Conservation (phyloP, 2,797 vertebrate genomes). For the Merluccius polli region DNA sequence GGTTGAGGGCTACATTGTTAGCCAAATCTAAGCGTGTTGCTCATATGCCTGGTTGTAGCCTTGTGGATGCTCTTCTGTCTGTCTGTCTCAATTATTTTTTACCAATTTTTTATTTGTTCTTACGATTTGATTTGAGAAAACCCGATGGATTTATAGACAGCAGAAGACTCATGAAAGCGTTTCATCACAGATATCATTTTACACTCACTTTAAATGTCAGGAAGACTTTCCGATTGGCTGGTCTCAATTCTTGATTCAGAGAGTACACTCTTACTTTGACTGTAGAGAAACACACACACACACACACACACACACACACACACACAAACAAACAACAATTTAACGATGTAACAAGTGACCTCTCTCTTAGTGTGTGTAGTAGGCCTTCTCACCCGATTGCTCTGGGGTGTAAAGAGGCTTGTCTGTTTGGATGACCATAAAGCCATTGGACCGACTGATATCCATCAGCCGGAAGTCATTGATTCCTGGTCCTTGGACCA, state of each 20-base stretch:
- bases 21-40: no score
- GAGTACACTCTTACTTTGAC: slow-evolving; percentile 90
- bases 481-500: slow-evolving; percentile 74
- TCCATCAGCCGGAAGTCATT: slow-evolving; percentile 68
- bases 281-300: slow-evolving; percentile 47
- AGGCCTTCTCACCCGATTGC: slow-evolving; percentile 71
- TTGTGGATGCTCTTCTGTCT: neutral
- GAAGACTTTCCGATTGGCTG: slow-evolving; percentile 75
- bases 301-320: slow-evolving; percentile 1
- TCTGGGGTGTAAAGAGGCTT: slow-evolving; percentile 86
- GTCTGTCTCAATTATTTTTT: neutral
- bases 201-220: slow-evolving; percentile 83
- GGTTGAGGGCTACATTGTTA: no score
- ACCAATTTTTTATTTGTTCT: no score
- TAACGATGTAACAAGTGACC: no score
- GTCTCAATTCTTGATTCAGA: slow-evolving; percentile 83
- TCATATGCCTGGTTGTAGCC: no score
- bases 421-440: slow-evolving; percentile 89
- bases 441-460: slow-evolving; percentile 81
- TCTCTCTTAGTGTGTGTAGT: slow-evolving; percentile 1
- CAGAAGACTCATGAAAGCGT: neutral
- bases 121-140: no score
- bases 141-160: no score
- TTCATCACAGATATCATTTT: neutral
- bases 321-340: neutral